phyloP scores from a whole-genome alignment of 2,888 invertebrate genomes.

The Cephus runcator region DNA sequence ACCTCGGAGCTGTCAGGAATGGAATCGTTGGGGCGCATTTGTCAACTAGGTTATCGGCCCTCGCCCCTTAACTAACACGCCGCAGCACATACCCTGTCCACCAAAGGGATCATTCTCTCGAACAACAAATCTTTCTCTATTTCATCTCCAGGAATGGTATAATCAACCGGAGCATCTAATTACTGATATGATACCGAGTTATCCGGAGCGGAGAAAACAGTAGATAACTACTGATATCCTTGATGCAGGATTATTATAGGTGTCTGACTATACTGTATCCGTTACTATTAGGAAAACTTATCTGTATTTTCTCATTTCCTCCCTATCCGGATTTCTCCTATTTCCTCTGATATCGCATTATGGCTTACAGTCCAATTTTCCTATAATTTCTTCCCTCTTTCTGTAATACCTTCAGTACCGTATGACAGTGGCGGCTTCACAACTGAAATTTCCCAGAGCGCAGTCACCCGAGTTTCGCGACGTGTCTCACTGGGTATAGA shows the following conservation, averaged over 20 bases:
- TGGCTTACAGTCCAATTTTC: not conserved
- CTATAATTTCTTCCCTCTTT: not conserved
- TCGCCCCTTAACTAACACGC: not conserved
- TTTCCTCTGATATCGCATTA: not conserved
- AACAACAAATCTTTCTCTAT: not conserved
- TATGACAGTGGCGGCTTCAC: not conserved
- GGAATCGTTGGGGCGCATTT: constrained; percentile 5
- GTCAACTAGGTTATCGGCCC: not conserved
- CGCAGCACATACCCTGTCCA: not conserved
- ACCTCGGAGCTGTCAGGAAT: not conserved
- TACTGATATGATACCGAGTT: not conserved
- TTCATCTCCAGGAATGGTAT: not conserved
- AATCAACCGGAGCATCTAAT: not conserved
- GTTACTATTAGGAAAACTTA: not conserved
- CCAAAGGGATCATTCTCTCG: not conserved
- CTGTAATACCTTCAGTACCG: not conserved
- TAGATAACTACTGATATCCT: not conserved
- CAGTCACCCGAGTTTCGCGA: not conserved
- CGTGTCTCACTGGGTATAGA: not conserved
- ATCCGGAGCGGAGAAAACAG: not conserved
- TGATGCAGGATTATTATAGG: not conserved
- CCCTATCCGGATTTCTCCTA: not conserved
- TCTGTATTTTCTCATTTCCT: not conserved
- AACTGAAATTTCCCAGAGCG: not conserved
- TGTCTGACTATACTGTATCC: not conserved